phyloP scores from a whole-genome alignment of 2,888 invertebrate species.

The Athalia cordata region DNA sequence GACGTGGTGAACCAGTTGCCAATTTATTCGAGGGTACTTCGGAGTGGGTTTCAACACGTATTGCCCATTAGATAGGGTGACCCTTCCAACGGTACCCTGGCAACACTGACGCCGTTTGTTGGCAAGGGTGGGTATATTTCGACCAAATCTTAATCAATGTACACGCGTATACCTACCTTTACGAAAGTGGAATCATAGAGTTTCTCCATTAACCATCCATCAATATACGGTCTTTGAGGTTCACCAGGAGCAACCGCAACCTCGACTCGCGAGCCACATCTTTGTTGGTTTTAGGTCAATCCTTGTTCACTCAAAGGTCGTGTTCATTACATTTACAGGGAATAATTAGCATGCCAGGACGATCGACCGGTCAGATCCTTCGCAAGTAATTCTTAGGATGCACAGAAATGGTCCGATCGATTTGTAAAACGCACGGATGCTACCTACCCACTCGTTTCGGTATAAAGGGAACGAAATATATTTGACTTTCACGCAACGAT shows the following conservation, averaged over 20 bases:
- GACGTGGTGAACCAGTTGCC: conserved; percentile 32
- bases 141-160: conserved; percentile 32
- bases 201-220: conserved; percentile 41
- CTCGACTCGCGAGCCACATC: conserved; percentile 32
- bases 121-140: conserved; percentile 15
- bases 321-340: conserved; percentile 3
- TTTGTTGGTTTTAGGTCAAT: conserved; percentile 41
- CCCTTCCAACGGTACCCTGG: conserved; percentile 41
- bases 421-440: conserved; percentile 22
- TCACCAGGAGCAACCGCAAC: conserved; percentile 30
- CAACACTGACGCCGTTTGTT: conserved; percentile 14
- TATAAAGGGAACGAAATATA: conserved; percentile 24
- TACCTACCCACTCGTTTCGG: conserved; percentile 14
- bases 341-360: conserved; percentile 14
- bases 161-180: not conserved
- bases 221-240: conserved; percentile 42
- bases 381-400: conserved; percentile 19
- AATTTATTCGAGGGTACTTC: conserved; percentile 41
- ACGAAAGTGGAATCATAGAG: not conserved
- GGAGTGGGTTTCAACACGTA: conserved; percentile 41
- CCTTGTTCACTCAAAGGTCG: conserved; percentile 41
- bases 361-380: conserved; percentile 15
- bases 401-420: conserved; percentile 23
- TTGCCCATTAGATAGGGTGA: conserved; percentile 43
- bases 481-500: conserved; percentile 12